Conservation (phyloP, 2,888 invertebrate genomes). For the Stomorhina lunata region DNA sequence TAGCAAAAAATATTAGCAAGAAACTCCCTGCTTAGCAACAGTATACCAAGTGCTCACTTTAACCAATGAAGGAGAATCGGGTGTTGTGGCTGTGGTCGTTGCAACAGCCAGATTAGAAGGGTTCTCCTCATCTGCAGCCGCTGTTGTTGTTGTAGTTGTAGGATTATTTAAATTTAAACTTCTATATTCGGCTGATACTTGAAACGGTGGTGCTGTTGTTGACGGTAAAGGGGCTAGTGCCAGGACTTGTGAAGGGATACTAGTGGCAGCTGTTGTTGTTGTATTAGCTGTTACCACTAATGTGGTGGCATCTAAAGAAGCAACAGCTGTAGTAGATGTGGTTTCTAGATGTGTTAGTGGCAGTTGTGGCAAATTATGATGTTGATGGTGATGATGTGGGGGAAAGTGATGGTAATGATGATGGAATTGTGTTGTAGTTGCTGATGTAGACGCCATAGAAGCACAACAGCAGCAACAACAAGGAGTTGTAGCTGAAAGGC, state of each 20-base stretch:
- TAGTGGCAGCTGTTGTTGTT: constrained; percentile 24
- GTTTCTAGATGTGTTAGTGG: constrained; percentile 59
- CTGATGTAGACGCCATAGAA: constrained; percentile 28
- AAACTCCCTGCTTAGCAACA: constrained; percentile 80
- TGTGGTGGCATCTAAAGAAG: constrained; percentile 49
- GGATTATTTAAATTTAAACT: constrained; percentile 46
- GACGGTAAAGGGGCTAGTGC: neutral
- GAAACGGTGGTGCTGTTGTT: constrained; percentile 4
- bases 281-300: constrained; percentile 34
- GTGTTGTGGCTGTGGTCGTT: constrained; percentile 71
- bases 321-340: constrained; percentile 49
- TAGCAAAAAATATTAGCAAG: constrained; percentile 75
- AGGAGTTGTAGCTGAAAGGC: constrained; percentile 20
- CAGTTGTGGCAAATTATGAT: constrained; percentile 61
- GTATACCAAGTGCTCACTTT: constrained; percentile 80
- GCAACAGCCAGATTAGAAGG: constrained; percentile 46
- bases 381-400: constrained; percentile 31
- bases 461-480: constrained; percentile 59
- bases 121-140: constrained; percentile 26
- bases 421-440: constrained; percentile 35
- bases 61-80: constrained; percentile 79
- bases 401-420: constrained; percentile 1
- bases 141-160: constrained; percentile 12
- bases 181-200: constrained; percentile 34
- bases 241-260: neutral